A percentile compares a stretch with the other conserved stretches of the same genome.
These are phyloP conservation scores for Zelleria hepariella DNA, from an alignment of 2,888 invertebrate genomes.

Conservation along the genomic window DNA sequence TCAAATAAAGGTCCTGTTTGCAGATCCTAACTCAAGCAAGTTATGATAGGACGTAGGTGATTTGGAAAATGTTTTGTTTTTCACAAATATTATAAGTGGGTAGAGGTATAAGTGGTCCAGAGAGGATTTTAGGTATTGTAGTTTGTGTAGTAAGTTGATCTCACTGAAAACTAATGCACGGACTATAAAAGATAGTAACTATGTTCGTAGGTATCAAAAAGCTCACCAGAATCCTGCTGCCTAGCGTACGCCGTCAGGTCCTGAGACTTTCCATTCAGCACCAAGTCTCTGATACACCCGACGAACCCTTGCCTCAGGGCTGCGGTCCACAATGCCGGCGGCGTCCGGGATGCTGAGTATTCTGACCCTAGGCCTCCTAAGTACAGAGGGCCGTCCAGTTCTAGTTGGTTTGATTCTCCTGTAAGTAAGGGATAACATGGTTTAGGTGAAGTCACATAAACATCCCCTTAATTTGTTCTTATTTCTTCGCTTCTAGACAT, in stretches of 20 bases:
- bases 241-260: constrained; percentile 91
- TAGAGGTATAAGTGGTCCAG: too few species aligned
- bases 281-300: constrained; percentile 92
- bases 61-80: too few species aligned
- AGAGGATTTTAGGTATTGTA: too few species aligned
- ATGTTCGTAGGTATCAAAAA: too few species aligned
- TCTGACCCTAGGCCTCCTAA: constrained; percentile 90
- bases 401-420: constrained; percentile 90
- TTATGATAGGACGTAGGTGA: too few species aligned
- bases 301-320: constrained; percentile 92
- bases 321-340: constrained; percentile 92
- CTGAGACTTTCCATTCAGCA: constrained; percentile 88
- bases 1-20: too few species aligned
- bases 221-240: constrained; percentile 90
- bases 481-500: background rate
- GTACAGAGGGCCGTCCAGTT: constrained; percentile 89
- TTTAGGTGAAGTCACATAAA: background rate
- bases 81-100: too few species aligned
- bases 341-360: constrained; percentile 82
- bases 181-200: too few species aligned
- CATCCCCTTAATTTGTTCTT: too few species aligned
- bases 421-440: constrained; percentile 10
- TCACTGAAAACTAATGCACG: too few species aligned
- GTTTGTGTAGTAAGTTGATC: too few species aligned
- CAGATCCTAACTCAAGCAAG: too few species aligned